Evolutionary conservation across 2,888 invertebrate genomes (phyloP).

Genomic region (Stegophylla sp.): DNA sequence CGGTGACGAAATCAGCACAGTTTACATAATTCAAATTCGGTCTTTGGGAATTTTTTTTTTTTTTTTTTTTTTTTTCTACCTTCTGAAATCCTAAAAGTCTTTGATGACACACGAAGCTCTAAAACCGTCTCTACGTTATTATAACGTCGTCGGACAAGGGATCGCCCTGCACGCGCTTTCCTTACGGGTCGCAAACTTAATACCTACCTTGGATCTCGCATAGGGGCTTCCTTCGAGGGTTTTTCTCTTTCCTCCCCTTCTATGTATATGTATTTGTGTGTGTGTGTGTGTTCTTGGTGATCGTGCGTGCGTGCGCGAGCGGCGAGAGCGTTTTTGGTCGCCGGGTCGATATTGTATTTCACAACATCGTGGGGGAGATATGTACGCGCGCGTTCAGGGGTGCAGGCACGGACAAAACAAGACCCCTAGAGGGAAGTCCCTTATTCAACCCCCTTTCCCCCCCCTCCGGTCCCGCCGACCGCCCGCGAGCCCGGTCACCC

Average conservation of each 20-base stretch:
- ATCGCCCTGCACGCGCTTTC: constrained; percentile 24
- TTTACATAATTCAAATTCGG: background rate
- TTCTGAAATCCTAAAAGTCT: constrained; percentile 50
- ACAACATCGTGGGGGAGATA: constrained; percentile 57
- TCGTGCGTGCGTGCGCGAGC: background rate
- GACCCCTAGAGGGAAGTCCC: constrained; percentile 59
- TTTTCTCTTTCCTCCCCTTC: constrained; percentile 21
- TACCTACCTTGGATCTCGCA: constrained; percentile 42
- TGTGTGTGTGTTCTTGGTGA: no score
- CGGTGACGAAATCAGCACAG: background rate
- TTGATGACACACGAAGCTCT: constrained; percentile 33
- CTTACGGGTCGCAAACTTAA: constrained; percentile 44
- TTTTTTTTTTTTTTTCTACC: no score
- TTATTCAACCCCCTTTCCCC: constrained; percentile 22
- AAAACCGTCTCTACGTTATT: constrained; percentile 31
- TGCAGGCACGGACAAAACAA: constrained; percentile 58
- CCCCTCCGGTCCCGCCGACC: background rate
- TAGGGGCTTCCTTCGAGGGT: constrained; percentile 49
- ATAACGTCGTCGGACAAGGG: background rate
- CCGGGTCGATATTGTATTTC: constrained; percentile 58
- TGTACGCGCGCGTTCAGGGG: constrained; percentile 50
- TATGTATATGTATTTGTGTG: background rate
- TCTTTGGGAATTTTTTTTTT: background rate
- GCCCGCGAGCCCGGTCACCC: constrained; percentile 28
- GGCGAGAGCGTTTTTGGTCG: constrained; percentile 40